These are phyloP conservation scores for Onchidella celtica DNA, from an alignment of 2,888 invertebrate genomes.

Conservation along the genomic window DNA sequence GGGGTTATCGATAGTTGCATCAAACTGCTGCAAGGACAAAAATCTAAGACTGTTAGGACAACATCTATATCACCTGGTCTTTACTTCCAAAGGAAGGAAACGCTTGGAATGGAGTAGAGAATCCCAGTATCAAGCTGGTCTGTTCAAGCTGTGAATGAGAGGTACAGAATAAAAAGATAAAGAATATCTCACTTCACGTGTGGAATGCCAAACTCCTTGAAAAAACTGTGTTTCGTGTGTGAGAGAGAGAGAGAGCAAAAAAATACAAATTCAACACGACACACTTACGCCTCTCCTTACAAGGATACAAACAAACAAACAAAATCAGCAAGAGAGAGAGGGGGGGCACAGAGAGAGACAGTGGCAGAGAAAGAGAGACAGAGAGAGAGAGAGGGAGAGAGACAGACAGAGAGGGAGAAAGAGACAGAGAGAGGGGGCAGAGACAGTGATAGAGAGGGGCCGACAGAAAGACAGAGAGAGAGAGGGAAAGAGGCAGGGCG, in stretches of 20 bases:
- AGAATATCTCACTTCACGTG: no score
- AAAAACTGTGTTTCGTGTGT: no score
- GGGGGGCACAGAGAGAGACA: neutral
- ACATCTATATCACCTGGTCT: no score
- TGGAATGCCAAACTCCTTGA: no score
- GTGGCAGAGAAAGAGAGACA: neutral
- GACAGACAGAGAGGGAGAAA: neutral
- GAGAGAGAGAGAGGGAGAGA: conserved; percentile 14
- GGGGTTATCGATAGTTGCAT: no score
- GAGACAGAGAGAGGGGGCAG: neutral
- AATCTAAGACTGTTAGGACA: no score
- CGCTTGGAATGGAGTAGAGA: no score
- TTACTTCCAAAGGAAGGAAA: no score
- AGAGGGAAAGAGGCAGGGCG: neutral
- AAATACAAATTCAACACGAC: neutral
- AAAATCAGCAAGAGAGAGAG: neutral
- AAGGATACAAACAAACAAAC: neutral
- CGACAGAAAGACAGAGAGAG: conserved; percentile 15
- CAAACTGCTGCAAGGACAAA: no score
- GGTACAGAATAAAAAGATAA: no score
- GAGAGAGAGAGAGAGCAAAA: neutral
- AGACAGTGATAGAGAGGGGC: neutral
- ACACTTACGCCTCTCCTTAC: neutral
- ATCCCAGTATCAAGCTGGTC: no score
- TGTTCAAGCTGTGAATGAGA: no score